phyloP scores from a whole-genome alignment of 1,140 invertebrate species.

The Brachionus asplanchnoidis region DNA sequence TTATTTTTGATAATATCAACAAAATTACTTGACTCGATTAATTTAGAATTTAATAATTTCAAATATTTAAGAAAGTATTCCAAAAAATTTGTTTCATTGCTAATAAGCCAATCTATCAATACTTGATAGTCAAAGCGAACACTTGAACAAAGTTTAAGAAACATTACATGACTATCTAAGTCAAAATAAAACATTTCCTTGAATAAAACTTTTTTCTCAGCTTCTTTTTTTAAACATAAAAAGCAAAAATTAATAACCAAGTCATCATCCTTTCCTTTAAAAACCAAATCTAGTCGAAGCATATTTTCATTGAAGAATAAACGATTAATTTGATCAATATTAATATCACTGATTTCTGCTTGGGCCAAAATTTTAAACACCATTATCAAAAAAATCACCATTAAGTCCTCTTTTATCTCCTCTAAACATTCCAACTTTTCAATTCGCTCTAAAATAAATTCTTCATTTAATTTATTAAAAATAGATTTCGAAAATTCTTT shows the following conservation, averaged over 20 bases:
- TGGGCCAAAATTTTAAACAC: neutral
- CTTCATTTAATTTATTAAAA: neutral
- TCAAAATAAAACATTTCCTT: neutral
- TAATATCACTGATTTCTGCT: neutral
- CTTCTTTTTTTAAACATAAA: neutral
- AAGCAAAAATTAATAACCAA: neutral
- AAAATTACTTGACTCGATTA: neutral
- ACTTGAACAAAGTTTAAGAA: neutral
- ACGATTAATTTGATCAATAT: neutral
- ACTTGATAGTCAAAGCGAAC: neutral
- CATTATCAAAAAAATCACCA: neutral
- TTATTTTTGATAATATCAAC: neutral
- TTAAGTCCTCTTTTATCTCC: neutral
- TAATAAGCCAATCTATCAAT: neutral
- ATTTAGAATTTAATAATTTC: neutral
- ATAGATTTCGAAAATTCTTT: neutral
- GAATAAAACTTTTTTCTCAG: neutral
- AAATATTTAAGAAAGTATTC: constrained; percentile 15
- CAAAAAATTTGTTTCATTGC: constrained; percentile 19
- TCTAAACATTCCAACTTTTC: neutral
- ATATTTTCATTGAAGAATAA: neutral
- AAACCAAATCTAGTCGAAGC: neutral
- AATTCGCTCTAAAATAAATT: neutral
- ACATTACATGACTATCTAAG: neutral
- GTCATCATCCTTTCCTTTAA: constrained; percentile 6